Evolutionary conservation across 1,140 invertebrate genomes (phyloP).

Genomic region (Oryzaephilus surinamensis): DNA sequence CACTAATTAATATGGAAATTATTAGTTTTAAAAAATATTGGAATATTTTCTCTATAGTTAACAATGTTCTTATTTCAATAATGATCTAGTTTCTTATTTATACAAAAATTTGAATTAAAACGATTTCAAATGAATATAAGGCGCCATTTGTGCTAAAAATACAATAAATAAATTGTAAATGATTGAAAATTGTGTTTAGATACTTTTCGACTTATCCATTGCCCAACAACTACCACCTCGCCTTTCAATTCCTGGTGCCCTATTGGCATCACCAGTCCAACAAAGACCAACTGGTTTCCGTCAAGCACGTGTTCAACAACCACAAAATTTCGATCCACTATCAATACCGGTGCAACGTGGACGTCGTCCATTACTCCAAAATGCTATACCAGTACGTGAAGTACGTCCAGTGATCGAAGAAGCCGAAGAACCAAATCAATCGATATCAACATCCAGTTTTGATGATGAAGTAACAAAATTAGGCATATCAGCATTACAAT

Average conservation of each 20-base stretch:
- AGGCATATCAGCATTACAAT: slow-evolving; percentile 16
- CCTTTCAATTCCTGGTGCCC: slow-evolving; percentile 49
- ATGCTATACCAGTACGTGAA: slow-evolving; percentile 14
- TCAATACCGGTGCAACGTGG: not conserved
- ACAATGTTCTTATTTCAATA: too few species aligned
- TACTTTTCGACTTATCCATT: too few species aligned
- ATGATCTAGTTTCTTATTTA: too few species aligned
- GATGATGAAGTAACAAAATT: slow-evolving; percentile 29
- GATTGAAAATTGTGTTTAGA: too few species aligned
- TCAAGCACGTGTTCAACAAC: slow-evolving; percentile 7
- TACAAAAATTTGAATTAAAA: too few species aligned
- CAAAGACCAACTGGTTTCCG: slow-evolving; percentile 13
- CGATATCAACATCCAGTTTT: slow-evolving; percentile 15
- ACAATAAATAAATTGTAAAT: too few species aligned
- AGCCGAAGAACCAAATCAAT: slow-evolving; percentile 18
- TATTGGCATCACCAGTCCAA: slow-evolving; percentile 36
- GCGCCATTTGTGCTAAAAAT: too few species aligned
- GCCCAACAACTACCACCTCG: slow-evolving; percentile 32
- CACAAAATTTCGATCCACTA: slow-evolving; percentile 2
- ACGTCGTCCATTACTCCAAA: slow-evolving; percentile 10
- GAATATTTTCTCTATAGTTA: too few species aligned
- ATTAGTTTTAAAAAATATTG: too few species aligned
- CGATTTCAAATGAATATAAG: too few species aligned
- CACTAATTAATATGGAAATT: too few species aligned
- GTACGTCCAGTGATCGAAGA: slow-evolving; percentile 30